These are phyloP conservation scores for Carpatolechia fugitivella DNA, from an alignment of 2,888 invertebrate genomes.

Conservation along the genomic window DNA sequence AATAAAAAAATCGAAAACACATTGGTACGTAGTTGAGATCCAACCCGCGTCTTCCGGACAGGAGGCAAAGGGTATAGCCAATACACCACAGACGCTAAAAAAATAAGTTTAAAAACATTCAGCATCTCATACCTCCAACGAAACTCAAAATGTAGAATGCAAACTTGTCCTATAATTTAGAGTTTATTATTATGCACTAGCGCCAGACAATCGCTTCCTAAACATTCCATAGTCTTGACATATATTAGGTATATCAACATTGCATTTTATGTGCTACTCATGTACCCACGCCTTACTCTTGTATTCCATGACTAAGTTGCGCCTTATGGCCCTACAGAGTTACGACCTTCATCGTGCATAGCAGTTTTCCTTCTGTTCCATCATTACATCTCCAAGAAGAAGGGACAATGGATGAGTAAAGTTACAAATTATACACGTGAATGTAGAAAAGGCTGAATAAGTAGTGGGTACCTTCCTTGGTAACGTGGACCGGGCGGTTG, in stretches of 20 bases:
- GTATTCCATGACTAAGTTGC: neutral
- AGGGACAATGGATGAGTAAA: neutral
- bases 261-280: constrained; percentile 14
- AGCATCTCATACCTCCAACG: too few species aligned
- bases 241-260: constrained; percentile 18
- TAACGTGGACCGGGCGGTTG: constrained; percentile 29
- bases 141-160: too few species aligned
- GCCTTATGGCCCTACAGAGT: neutral
- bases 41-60: too few species aligned
- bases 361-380: neutral
- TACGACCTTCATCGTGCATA: neutral
- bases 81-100: too few species aligned
- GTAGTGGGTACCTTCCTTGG: constrained; percentile 28
- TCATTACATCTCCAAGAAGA: neutral
- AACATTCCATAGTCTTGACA: constrained; percentile 13
- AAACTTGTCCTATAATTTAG: too few species aligned
- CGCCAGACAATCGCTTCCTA: constrained; percentile 14
- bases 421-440: too few species aligned
- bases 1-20: too few species aligned
- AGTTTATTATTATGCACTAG: neutral
- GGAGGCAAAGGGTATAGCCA: too few species aligned
- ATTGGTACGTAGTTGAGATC: too few species aligned
- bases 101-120: too few species aligned
- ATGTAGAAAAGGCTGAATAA: too few species aligned
- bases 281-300: constrained; percentile 19